A percentile compares a stretch with the other conserved stretches of the same genome.
Evolutionary conservation across 2,888 invertebrate genomes (phyloP).

Genomic region (Eucriotettix oculatus): DNA sequence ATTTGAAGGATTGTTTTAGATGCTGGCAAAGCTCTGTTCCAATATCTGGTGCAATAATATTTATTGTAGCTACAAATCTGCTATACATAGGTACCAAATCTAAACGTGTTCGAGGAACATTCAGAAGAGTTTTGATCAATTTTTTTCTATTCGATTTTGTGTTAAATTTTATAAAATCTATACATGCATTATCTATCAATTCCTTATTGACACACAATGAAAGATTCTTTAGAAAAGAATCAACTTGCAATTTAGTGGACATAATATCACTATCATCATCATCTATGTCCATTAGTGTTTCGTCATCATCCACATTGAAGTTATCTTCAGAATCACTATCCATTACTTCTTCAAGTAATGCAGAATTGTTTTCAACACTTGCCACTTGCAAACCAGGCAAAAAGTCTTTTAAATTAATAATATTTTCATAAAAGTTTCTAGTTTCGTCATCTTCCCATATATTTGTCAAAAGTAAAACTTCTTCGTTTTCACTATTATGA

Average conservation of each 20-base stretch:
- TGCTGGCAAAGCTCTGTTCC: conserved; percentile 72
- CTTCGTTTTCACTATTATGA: background rate
- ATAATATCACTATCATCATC: conserved; percentile 33
- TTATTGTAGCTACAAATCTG: conserved; percentile 78
- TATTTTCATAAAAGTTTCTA: conserved; percentile 77
- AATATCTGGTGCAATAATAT: conserved; percentile 80
- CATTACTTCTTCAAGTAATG: conserved; percentile 28
- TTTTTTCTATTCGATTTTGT: conserved; percentile 87
- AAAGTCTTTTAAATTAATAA: conserved; percentile 82
- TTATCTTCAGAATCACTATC: conserved; percentile 55
- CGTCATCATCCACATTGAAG: conserved; percentile 31
- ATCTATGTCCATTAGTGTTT: conserved; percentile 15
- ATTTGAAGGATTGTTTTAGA: conserved; percentile 86
- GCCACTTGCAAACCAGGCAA: background rate
- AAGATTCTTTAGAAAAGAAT: conserved; percentile 69
- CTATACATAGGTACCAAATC: conserved; percentile 90
- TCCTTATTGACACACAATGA: conserved; percentile 90
- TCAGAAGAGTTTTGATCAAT: conserved; percentile 70
- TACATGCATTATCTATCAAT: conserved; percentile 85
- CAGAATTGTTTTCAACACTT: background rate
- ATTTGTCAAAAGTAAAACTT: background rate
- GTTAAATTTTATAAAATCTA: conserved; percentile 87
- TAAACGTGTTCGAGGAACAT: conserved; percentile 80
- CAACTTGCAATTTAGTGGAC: conserved; percentile 46
- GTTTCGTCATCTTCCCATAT: conserved; percentile 93